phyloP scores from a whole-genome alignment of 2,888 invertebrate genomes.

The Leucozona laternaria region DNA sequence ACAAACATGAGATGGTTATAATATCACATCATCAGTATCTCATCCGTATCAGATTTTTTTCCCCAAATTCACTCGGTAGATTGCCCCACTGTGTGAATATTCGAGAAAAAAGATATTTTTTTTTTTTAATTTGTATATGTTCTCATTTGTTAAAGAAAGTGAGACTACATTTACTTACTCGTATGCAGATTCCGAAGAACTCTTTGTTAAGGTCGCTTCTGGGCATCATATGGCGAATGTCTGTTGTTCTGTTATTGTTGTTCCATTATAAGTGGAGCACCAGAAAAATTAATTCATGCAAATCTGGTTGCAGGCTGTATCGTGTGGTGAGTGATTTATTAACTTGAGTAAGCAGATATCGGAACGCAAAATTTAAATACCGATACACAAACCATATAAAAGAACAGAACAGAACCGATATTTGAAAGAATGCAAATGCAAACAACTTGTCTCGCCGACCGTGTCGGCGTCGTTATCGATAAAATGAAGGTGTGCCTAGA shows the following conservation, averaged over 20 bases:
- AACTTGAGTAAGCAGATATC: slow-evolving; percentile 25
- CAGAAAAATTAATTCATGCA: slow-evolving; percentile 67
- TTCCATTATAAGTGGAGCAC: slow-evolving; percentile 51
- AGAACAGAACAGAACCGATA: slow-evolving; percentile 26
- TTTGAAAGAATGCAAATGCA: slow-evolving; percentile 27
- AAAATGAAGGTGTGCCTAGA: slow-evolving; percentile 38
- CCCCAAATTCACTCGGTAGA: accelerated
- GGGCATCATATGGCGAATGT: slow-evolving; percentile 60
- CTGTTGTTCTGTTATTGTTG: slow-evolving; percentile 15
- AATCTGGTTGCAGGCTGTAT: slow-evolving; percentile 49
- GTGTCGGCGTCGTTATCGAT: no score
- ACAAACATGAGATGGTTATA: no score
- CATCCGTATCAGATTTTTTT: no score
- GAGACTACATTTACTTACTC: slow-evolving; percentile 20
- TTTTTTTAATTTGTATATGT: slow-evolving; percentile 4
- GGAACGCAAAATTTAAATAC: slow-evolving; percentile 14
- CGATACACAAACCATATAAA: slow-evolving; percentile 1
- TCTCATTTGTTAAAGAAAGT: slow-evolving; percentile 31
- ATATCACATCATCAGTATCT: no score
- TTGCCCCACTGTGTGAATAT: background rate
- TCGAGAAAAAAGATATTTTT: background rate
- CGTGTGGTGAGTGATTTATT: slow-evolving; percentile 61
- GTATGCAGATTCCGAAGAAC: slow-evolving; percentile 9
- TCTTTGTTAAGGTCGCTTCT: slow-evolving; percentile 65
- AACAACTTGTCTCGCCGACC: slow-evolving; percentile 33